Evolutionary conservation across 1,140 invertebrate genomes (phyloP).

Genomic region (Ostrea edulis): DNA sequence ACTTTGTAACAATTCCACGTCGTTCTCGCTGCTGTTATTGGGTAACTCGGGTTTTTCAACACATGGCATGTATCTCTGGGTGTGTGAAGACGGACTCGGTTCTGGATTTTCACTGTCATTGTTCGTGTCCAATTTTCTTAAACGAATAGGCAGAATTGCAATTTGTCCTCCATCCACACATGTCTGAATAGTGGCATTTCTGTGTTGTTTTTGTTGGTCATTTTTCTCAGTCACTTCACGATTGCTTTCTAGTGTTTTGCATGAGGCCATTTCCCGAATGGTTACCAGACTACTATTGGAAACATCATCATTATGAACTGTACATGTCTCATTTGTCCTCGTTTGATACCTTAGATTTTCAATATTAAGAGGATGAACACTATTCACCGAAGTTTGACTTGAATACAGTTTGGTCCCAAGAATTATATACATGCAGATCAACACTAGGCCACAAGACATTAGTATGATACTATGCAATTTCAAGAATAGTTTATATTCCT

Average conservation of each 20-base stretch:
- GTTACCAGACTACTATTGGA: constrained; percentile 15
- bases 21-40: no score
- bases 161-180: neutral
- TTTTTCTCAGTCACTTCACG: neutral
- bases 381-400: neutral
- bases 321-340: neutral
- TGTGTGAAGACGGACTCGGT: neutral
- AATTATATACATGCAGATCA: neutral
- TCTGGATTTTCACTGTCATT: neutral
- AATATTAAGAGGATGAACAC: neutral
- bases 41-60: no score
- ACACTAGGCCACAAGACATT: neutral
- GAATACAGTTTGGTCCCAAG: neutral
- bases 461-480: neutral
- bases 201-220: neutral
- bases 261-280: neutral
- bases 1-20: no score
- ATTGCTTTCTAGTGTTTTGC: neutral
- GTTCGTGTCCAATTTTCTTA: neutral
- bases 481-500: neutral
- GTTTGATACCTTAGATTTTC: neutral
- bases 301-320: neutral
- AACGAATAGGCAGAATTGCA: neutral
- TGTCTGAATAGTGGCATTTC: neutral
- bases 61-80: no score